phyloP scores from a whole-genome alignment of 2,797 vertebrate genomes.

The Acrossocheilus wenchowensis region DNA sequence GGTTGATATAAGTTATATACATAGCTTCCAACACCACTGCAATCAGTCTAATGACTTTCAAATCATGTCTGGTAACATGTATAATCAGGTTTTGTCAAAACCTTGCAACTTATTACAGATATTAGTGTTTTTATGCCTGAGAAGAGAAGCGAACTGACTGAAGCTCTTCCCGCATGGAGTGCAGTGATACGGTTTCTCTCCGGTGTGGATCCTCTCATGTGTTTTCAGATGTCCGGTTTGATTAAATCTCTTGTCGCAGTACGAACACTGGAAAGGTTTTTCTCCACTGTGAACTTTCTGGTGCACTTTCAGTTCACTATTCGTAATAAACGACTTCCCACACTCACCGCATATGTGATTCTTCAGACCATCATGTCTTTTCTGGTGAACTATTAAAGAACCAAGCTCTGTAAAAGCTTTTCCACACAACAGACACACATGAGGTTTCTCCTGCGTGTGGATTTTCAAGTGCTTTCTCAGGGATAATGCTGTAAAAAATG shows the following conservation, averaged over 20 bases:
- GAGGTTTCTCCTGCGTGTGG: not conserved
- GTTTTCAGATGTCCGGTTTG: constrained; percentile 36
- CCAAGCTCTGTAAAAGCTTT: not conserved
- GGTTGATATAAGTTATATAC: not conserved
- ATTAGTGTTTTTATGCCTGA: not conserved
- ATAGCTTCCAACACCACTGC: not conserved
- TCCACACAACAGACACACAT: not conserved
- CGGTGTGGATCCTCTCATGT: constrained; percentile 38
- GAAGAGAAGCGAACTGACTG: constrained; percentile 14
- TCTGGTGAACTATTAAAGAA: not conserved
- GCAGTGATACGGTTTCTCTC: constrained; percentile 46
- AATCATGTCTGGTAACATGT: not conserved
- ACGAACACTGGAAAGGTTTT: constrained; percentile 33
- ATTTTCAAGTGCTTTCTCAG: constrained; percentile 10
- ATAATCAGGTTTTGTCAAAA: not conserved
- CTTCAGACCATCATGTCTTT: constrained; percentile 8
- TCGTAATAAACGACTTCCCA: not conserved
- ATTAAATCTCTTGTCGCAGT: constrained; percentile 43
- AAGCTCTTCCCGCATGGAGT: constrained; percentile 48
- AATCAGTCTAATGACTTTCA: not conserved
- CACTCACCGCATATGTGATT: constrained; percentile 19
- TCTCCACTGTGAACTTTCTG: constrained; percentile 35
- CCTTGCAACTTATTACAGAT: not conserved
- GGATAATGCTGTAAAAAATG: not conserved
- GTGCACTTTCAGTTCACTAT: constrained; percentile 14